phyloP scores from a whole-genome alignment of 1,140 invertebrate species.

The Philopotamus ludificatus region DNA sequence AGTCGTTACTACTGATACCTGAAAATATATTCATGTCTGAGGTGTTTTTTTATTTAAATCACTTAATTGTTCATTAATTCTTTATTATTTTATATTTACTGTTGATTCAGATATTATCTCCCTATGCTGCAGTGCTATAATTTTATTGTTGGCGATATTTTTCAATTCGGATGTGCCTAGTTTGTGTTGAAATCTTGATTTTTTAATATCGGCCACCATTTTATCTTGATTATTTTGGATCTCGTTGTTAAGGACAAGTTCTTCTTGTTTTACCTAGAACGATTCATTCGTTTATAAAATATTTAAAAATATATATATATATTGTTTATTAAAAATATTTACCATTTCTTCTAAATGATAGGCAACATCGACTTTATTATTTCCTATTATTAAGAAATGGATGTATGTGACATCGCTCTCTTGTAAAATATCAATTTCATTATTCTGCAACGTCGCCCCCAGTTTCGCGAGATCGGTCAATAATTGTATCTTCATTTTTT shows the following conservation, averaged over 20 bases:
- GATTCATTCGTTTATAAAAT: too few relatives aligned
- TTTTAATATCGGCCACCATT: slow-evolving; percentile 65
- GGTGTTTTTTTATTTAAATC: slow-evolving; percentile 9
- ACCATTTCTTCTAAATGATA: slow-evolving; percentile 66
- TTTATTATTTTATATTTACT: slow-evolving; percentile 39
- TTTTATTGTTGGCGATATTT: slow-evolving; percentile 47
- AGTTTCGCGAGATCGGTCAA: slow-evolving; percentile 56
- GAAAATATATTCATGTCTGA: too few relatives aligned
- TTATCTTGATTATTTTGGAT: slow-evolving; percentile 43
- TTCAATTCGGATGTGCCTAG: slow-evolving; percentile 49
- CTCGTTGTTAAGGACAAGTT: slow-evolving; percentile 45
- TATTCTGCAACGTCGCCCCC: slow-evolving; percentile 57
- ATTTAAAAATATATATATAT: slow-evolving; percentile 25
- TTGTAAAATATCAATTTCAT: slow-evolving; percentile 57
- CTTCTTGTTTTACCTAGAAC: slow-evolving; percentile 59
- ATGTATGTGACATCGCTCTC: slow-evolving; percentile 59
- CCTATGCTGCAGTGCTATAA: slow-evolving; percentile 63
- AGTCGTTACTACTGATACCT: slow-evolving; percentile 63
- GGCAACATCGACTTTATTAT: slow-evolving; percentile 66
- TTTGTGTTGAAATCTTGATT: slow-evolving; percentile 61
- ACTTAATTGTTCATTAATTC: neutral
- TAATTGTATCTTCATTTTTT: slow-evolving; percentile 53
- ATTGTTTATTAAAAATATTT: neutral
- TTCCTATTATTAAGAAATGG: slow-evolving; percentile 61
- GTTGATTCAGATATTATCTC: slow-evolving; percentile 67